These are phyloP conservation scores for Hedychridium roseum DNA, from an alignment of 2,888 invertebrate species.

Conservation along the genomic window DNA sequence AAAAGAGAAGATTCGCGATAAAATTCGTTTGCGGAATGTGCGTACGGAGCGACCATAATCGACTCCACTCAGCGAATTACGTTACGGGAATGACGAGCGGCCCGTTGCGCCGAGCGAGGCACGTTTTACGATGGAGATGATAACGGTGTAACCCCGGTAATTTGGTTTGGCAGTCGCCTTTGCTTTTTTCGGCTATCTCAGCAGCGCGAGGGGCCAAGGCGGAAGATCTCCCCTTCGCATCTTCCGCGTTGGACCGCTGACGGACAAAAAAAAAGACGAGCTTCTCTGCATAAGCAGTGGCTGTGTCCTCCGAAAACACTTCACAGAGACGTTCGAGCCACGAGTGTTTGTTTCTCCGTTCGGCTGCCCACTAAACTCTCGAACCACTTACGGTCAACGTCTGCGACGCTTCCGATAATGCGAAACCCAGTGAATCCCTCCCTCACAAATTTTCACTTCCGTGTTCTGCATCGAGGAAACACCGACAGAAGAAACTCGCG, in stretches of 20 bases:
- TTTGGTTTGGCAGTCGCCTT: slow-evolving; percentile 17
- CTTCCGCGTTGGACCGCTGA: slow-evolving; percentile 1
- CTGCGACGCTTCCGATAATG: no score
- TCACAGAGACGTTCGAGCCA: no score
- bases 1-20: slow-evolving; percentile 1
- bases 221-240: slow-evolving; percentile 10
- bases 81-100: slow-evolving; percentile 6
- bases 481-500: no score
- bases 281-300: no score
- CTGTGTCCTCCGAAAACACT: no score
- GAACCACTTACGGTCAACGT: no score
- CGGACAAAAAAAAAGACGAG: no score
- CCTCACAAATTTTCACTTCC: no score
- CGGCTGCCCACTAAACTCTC: no score
- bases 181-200: slow-evolving; percentile 6
- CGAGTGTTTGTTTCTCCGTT: no score
- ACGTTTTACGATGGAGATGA: slow-evolving; percentile 21
- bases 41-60: slow-evolving; percentile 26
- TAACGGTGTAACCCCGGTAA: slow-evolving; percentile 23
- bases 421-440: no score
- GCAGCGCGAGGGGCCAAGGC: neutral
- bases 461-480: no score
- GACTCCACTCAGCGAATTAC: slow-evolving; percentile 11
- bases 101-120: slow-evolving; percentile 1
- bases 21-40: slow-evolving; percentile 19